These are phyloP conservation scores for Microtus oregoni DNA, from an alignment of 2,113 vertebrate genomes.

Conservation along the genomic window DNA sequence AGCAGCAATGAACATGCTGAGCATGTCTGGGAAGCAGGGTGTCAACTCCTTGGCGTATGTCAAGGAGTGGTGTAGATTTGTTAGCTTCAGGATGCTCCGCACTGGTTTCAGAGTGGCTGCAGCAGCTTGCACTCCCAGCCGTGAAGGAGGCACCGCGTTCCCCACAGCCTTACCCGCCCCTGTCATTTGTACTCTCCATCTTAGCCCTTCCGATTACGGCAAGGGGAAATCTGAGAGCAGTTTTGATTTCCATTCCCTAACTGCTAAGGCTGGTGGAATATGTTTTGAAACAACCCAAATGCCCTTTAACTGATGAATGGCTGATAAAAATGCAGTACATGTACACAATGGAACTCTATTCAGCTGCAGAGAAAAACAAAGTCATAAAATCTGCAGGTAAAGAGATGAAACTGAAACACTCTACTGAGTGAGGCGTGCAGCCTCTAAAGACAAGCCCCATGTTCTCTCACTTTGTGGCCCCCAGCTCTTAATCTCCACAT, in stretches of 20 bases:
- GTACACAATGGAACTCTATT: not conserved
- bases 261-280: not conserved
- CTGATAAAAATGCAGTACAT: not conserved
- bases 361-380: not conserved
- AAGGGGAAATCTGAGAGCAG: not conserved
- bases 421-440: not conserved
- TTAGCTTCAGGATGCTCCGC: no score
- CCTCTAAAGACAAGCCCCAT: not conserved
- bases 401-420: not conserved
- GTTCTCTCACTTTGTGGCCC: not conserved
- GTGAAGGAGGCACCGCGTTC: not conserved
- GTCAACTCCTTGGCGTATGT: not conserved
- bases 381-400: not conserved
- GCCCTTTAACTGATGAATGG: not conserved
- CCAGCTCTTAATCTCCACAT: not conserved
- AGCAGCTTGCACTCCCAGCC: no score
- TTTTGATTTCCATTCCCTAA: not conserved
- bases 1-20: not conserved
- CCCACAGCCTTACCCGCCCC: not conserved
- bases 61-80: not conserved
- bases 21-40: not conserved
- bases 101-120: not conserved
- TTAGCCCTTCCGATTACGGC: not conserved
- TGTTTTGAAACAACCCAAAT: not conserved
- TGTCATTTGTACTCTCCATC: not conserved